Percentiles rank a stretch among this genome's conserved stretches.
These are phyloP conservation scores for Coturnix japonica DNA, from an alignment of 2,113 vertebrate species.

Conservation along the genomic window DNA sequence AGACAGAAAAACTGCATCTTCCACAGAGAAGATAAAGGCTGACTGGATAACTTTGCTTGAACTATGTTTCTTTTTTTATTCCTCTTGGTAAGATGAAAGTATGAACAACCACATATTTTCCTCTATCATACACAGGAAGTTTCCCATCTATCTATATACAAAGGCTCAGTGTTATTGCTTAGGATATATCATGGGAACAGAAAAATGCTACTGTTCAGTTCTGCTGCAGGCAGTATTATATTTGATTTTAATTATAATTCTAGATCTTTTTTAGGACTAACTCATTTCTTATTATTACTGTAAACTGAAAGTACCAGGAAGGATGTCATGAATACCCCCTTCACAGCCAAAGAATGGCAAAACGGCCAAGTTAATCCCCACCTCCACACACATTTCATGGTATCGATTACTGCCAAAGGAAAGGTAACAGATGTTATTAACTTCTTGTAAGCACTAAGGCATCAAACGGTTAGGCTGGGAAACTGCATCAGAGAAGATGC, in stretches of 20 bases:
- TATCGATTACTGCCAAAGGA: neutral
- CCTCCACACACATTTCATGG: neutral
- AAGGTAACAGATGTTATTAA: neutral
- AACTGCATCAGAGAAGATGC: neutral
- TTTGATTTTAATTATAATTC: conserved; percentile 51
- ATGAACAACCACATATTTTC: neutral
- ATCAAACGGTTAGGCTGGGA: neutral
- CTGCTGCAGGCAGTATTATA: neutral
- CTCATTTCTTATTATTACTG: conserved; percentile 16
- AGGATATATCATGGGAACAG: conserved; percentile 17
- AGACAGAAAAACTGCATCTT: conserved; percentile 23
- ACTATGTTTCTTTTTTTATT: neutral
- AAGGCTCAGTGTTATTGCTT: neutral
- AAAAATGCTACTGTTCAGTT: conserved; percentile 1
- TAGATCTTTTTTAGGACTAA: neutral
- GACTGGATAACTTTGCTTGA: neutral
- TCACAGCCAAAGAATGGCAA: neutral
- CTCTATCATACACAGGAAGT: conserved; percentile 1
- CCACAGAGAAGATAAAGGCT: neutral
- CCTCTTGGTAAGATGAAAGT: neutral
- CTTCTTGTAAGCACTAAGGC: rapidly evolving
- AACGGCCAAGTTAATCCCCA: neutral
- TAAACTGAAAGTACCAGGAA: neutral
- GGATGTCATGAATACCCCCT: neutral
- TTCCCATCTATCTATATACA: conserved; percentile 26